Evolutionary conservation across 2,888 invertebrate genomes (phyloP), one percentile per base, ranked within the genome.

Genomic region (Pristionchus japonicus): DNA sequence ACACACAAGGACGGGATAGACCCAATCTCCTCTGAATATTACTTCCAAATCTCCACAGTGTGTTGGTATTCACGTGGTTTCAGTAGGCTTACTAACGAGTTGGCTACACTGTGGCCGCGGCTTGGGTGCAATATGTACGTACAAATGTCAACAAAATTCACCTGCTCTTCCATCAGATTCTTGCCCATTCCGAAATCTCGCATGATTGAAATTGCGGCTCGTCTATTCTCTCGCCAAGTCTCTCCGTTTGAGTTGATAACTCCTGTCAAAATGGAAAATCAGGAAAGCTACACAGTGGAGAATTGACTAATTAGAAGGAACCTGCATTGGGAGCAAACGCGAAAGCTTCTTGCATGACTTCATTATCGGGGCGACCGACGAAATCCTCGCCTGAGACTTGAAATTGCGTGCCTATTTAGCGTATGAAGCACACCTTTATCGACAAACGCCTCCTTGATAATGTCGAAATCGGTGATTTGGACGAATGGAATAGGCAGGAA

Each of bases 111-210:
- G 43, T 43, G n/a, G n/a, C n/a, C n/a, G n/a, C n/a, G n/a, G n/a
- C n/a, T 11, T 9, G 43, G 43, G 43, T 43, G 43, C 43, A 43
- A 9, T 43, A 11, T 9, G 7, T 43, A 43, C n/a, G n/a, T n/a
- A n/a, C n/a, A n/a, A n/a, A n/a, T n/a, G n/a, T 43, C 27, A 7
- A 64, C 27, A 64, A 27, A 23, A 64, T 17, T 31, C 15, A 91
- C 91, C 89, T 90, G 89, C 27, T 89, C 89, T 47, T 91, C 91
- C 92, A 92, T 91, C 52, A 91, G 23, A 52, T 89, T 89, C 77
- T 88, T 89, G 9, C 92, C 91, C 89, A 91, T 88, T 40, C 92
- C 92, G 49, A 92, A 91, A 20, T 92, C 91, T 17, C 92, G 84
- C 74, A 92, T 87, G 17, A 91, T 92, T 47, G 89, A 89, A 17